Percentiles rank a stretch among this genome's conserved stretches.
Conservation (phyloP, 2,888 invertebrate genomes). For the Galeopsomyia nigrocyanea region DNA sequence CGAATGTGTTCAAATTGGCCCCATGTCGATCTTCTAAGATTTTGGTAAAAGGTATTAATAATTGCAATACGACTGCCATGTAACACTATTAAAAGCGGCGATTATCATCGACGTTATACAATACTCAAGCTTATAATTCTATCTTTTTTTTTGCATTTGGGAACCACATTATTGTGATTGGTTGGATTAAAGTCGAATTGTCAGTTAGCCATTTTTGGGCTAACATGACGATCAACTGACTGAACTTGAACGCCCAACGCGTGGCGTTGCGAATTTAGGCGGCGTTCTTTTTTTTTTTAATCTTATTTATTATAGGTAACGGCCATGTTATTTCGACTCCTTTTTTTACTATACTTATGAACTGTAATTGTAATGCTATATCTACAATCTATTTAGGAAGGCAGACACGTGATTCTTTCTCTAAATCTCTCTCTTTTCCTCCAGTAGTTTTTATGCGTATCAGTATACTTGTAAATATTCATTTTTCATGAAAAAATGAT, state of each 20-base stretch:
- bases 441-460: constrained; percentile 47
- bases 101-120: constrained; percentile 38
- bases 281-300: constrained; percentile 14
- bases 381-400: constrained; percentile 47
- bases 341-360: constrained; percentile 47
- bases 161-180: constrained; percentile 29
- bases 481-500: constrained; percentile 45
- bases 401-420: constrained; percentile 53
- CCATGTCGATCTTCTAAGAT: constrained; percentile 8
- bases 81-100: constrained; percentile 34
- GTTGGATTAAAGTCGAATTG: constrained; percentile 19
- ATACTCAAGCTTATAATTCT: constrained; percentile 11
- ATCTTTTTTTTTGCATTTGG: constrained; percentile 6
- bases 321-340: constrained; percentile 45
- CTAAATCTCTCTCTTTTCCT: constrained; percentile 10
- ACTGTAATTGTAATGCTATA: constrained; percentile 40
- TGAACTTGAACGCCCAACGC: constrained; percentile 14
- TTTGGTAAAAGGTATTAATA: constrained; percentile 37
- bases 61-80: constrained; percentile 43
- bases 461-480: constrained; percentile 52
- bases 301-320: constrained; percentile 38
- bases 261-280: constrained; percentile 14
- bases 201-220: constrained; percentile 19
- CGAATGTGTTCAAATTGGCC: too few species aligned
- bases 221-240: constrained; percentile 22